phyloP scores from a whole-genome alignment of 2,113 vertebrate genomes.

The Equus przewalskii region DNA sequence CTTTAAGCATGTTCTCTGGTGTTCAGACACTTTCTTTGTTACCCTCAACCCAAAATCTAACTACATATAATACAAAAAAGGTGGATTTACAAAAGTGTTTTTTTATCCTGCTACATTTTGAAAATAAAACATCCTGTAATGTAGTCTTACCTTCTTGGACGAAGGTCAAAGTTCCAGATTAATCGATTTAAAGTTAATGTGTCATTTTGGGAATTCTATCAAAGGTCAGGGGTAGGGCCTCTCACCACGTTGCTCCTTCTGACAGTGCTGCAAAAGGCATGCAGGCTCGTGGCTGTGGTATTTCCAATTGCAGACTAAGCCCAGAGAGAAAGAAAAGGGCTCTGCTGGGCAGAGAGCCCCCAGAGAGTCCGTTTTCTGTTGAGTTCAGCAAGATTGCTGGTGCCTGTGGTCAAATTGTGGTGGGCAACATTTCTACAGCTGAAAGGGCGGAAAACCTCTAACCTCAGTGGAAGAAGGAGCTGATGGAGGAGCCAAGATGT shows the following conservation, averaged over 20 bases:
- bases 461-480: neutral
- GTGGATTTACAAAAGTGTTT: constrained; percentile 4
- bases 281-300: neutral
- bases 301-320: constrained; percentile 49
- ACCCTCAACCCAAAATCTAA: constrained; percentile 54
- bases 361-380: neutral
- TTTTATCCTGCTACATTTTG: constrained; percentile 61
- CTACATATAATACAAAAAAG: constrained; percentile 8
- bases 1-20: constrained; percentile 35
- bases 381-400: neutral
- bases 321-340: neutral
- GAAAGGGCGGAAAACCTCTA: neutral
- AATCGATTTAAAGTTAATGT: neutral
- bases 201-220: constrained; percentile 78
- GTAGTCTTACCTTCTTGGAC: constrained; percentile 59
- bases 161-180: constrained; percentile 42
- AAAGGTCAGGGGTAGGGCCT: constrained; percentile 67
- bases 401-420: neutral
- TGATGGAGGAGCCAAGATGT: neutral
- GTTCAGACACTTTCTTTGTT: constrained; percentile 47
- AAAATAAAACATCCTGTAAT: constrained; percentile 64
- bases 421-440: neutral
- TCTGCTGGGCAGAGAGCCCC: neutral
- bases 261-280: constrained; percentile 58
- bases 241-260: neutral